Conservation (phyloP, 2,797 vertebrate genomes). For the Crypturellus tataupa region DNA sequence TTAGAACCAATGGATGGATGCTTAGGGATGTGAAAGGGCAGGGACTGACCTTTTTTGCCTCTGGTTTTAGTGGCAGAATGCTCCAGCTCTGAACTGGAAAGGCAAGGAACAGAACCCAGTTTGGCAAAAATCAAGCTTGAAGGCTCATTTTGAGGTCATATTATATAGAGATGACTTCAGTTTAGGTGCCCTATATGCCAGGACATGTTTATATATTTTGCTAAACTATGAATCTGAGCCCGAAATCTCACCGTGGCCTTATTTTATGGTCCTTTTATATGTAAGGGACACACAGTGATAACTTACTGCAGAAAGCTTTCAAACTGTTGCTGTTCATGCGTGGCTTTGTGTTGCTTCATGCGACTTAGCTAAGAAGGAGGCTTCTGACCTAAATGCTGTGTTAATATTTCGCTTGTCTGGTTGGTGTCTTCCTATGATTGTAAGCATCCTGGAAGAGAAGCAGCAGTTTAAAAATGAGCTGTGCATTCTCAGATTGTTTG, state of each 20-base stretch:
- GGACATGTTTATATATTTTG: background rate
- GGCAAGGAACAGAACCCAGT: background rate
- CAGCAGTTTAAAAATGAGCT: conserved; percentile 40
- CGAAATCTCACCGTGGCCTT: background rate
- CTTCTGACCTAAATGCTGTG: conserved; percentile 3
- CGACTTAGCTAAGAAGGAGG: background rate
- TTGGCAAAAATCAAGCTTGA: background rate
- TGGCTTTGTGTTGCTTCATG: conserved; percentile 17
- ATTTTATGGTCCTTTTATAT: background rate
- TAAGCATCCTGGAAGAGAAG: conserved; percentile 47
- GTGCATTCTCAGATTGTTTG: conserved; percentile 54
- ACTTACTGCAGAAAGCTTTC: background rate
- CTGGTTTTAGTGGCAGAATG: background rate
- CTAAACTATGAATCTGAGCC: background rate
- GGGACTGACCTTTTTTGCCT: background rate
- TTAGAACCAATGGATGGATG: background rate
- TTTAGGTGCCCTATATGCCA: background rate
- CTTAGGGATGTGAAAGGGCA: accelerated
- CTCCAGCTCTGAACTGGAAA: accelerated
- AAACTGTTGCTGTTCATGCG: background rate
- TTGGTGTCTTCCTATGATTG: conserved; percentile 27
- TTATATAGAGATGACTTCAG: background rate
- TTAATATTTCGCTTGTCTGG: background rate
- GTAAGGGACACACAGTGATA: background rate
- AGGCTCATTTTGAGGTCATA: background rate